Evolutionary conservation across 2,797 vertebrate species (phyloP), one percentile per base, ranked within the genome.

Genomic region (Chaetophractus vellerosus): DNA sequence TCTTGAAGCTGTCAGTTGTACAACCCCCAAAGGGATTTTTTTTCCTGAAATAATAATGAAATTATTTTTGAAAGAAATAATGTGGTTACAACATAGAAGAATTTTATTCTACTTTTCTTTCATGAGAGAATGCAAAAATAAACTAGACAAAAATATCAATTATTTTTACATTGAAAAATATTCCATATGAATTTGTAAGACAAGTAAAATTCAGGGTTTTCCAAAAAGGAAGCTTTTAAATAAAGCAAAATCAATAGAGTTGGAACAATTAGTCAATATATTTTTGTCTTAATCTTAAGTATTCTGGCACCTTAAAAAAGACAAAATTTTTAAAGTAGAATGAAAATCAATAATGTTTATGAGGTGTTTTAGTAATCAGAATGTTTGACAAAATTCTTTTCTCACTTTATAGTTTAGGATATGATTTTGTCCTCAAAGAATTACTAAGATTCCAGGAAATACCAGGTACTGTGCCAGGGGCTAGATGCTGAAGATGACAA

Each of bases 21-120:
- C 6, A 55, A 18, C 5, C 28, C 50, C 26, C 10, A 9, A 48
- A 33, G 4, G 45, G 33, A 31, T 11, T 57, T 76, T 90, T 31
- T 6, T 9, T 1, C 50, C n/a, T 18, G 14, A 23, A 75, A 79
- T 48, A 76, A 76, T 76, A 24, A 55, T 55, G 38, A 52, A 76
- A 76, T 76, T 28, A 76, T 71, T 91, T 95, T 45, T 61, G 33
- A 81, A 19, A 78, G 69, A 87, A 84, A 72, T 50, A 63, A 90
- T 63, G 10, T 88, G 28, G 21, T 61, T 8, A 48, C 45, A 7
- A 68, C 24, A 87, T 24, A 59, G 72, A 16, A n/a, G 19, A 45
- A 82, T 83, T 76, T 89, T 93, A 79, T 87, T 78, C 87, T 52
- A 57, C 24, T 16, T 90, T 93, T 84, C 59, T 91, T 93, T 74